Evolutionary conservation across 2,113 vertebrate genomes (phyloP).

Genomic region (Sciurus niger): DNA sequence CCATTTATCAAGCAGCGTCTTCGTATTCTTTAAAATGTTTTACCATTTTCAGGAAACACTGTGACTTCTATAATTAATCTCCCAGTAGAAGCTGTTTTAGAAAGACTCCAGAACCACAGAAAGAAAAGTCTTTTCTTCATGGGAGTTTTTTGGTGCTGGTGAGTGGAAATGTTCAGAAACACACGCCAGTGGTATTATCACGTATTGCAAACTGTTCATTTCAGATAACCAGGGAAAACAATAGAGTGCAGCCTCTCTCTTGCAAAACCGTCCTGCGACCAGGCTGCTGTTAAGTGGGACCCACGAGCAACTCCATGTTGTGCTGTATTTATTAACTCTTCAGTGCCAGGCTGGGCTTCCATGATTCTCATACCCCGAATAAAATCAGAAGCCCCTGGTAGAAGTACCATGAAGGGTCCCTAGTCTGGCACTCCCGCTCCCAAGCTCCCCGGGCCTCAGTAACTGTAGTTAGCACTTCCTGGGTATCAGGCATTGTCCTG

Average conservation of each 20-base stretch:
- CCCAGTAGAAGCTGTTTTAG: constrained; percentile 68
- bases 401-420: neutral
- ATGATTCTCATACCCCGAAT: neutral
- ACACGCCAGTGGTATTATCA: constrained; percentile 32
- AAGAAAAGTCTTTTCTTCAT: constrained; percentile 57
- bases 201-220: constrained; percentile 59
- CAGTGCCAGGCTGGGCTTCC: neutral
- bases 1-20: constrained; percentile 79
- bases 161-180: constrained; percentile 59
- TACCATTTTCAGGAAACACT: constrained; percentile 72
- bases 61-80: constrained; percentile 81
- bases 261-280: constrained; percentile 34
- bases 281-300: neutral
- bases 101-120: constrained; percentile 13
- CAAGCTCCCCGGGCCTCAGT: rapidly evolving
- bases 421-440: rapidly evolving
- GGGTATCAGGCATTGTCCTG: neutral
- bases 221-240: neutral
- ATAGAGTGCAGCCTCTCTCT: neutral
- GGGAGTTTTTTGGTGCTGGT: constrained; percentile 33
- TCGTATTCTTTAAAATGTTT: constrained; percentile 55
- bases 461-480: neutral
- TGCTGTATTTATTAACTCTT: neutral
- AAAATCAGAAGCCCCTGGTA: neutral
- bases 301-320: neutral